A percentile compares a stretch with the other conserved stretches of the same genome.
Evolutionary conservation across 1,140 invertebrate genomes (phyloP).

Genomic region (Drosophila quadrilineata): DNA sequence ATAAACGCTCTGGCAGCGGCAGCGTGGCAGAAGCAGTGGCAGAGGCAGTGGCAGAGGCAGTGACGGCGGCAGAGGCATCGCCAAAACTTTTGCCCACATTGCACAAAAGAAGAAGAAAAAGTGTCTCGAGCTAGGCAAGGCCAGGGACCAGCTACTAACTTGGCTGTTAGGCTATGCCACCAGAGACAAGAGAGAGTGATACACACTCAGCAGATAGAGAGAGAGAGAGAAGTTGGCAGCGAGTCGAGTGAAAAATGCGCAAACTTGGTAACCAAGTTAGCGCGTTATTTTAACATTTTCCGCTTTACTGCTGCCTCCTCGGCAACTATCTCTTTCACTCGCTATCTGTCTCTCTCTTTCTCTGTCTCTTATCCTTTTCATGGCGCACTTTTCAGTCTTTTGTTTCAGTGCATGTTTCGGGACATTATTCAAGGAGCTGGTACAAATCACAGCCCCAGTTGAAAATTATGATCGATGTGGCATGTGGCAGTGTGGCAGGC

Average conservation of each 20-base stretch:
- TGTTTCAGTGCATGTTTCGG: conserved; percentile 3
- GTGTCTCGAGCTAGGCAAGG: conserved; percentile 18
- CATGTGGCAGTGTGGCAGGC: too few species aligned
- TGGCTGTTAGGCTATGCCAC: too few species aligned
- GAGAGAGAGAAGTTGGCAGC: conserved; percentile 38
- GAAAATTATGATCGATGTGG: conserved; percentile 76
- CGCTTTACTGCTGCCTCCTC: conserved; percentile 53
- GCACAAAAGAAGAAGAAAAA: conserved; percentile 61
- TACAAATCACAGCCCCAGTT: conserved; percentile 73
- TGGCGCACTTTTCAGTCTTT: neutral
- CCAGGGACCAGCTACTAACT: too few species aligned
- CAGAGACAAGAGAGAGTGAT: neutral
- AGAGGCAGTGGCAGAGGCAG: neutral
- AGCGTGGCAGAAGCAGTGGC: too few species aligned
- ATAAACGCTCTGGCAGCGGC: conserved; percentile 73
- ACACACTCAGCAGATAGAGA: too few species aligned
- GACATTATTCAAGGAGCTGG: conserved; percentile 60
- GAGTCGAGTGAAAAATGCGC: conserved; percentile 75
- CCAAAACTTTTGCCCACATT: conserved; percentile 76
- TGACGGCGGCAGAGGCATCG: conserved; percentile 34
- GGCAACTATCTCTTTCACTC: neutral
- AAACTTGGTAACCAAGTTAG: conserved; percentile 80
- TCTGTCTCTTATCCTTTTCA: neutral
- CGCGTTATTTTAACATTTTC: conserved; percentile 80
- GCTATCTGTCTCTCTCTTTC: neutral